Base-by-base conservation (phyloP, 2,797 vertebrate species). In the Poecilia wingei region DNA sequence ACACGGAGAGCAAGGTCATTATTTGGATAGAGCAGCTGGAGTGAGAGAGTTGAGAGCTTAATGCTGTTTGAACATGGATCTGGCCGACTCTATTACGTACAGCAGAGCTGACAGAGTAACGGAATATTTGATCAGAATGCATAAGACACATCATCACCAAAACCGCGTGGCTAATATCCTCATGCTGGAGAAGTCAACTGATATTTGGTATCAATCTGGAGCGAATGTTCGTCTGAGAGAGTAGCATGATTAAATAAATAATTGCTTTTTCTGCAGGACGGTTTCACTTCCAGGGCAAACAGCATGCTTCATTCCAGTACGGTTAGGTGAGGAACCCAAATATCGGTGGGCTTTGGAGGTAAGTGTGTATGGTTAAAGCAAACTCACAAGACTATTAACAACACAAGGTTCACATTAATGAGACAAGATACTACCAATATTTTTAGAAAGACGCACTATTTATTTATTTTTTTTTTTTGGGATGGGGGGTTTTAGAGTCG, bases 111-210 rank as follows among this genome's bases (percentile, higher is more conserved):
- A 81, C 87, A 80, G 77, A 84, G 82, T 88, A 85, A 92, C 92
- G 82, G 89, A 90, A 93, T 94, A 93, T 93, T 91, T 91, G 82
- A 93, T 92, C 84, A 91, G 86, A 39, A 83, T 88, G 84, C 61
- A 49, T 36, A 76, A 7, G 33, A 13, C 46, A 79, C 68, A 75
- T 55, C 86, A 84, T 80, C 85, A 84, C 83, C 80, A 81, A 90
- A 89, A 87, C 51, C 0, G 74, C 4, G 33, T n/a, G 6, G 51
- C 69, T 83, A 86, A 90, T 83, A 87, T 81, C 73, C 75, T 77
- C 59, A 84, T 66, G 64, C 77, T 41, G 16, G 76, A 81, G 81
- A 72, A 84, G 83, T 75, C 76, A 79, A 80, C 49, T 33, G 57
- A 47, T 36, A 1, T 70, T 74, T 78, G 59, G 51, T 16, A 87